These are phyloP conservation scores for Stenodema calcarata DNA, from an alignment of 2,888 invertebrate genomes.

Conservation along the genomic window DNA sequence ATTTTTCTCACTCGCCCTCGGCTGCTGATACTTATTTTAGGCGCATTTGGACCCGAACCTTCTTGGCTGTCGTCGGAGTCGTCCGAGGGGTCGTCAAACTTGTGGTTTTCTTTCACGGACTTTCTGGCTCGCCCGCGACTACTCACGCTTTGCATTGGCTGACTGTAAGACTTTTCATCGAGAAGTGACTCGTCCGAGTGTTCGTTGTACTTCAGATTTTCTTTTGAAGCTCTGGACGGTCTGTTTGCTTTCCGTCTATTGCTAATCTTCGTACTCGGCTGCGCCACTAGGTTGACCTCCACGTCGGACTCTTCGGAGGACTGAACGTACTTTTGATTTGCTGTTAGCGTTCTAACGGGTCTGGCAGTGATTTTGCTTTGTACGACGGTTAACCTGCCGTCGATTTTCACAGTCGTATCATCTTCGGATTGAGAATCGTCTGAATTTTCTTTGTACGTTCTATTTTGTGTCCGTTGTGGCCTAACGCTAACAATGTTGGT, in stretches of 20 bases:
- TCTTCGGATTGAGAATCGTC: background rate
- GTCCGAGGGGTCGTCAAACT: conserved; percentile 55
- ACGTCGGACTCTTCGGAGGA: background rate
- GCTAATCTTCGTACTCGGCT: background rate
- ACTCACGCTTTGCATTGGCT: conserved; percentile 49
- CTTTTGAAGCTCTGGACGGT: background rate
- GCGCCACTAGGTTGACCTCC: background rate
- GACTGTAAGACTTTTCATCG: background rate
- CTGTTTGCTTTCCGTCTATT: background rate
- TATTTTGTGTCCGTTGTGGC: background rate
- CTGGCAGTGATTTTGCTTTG: background rate
- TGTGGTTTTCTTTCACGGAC: conserved; percentile 59
- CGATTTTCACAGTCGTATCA: background rate
- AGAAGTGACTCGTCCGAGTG: conserved; percentile 1
- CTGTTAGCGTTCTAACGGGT: background rate
- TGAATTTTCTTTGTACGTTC: conserved; percentile 2
- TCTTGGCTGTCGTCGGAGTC: background rate
- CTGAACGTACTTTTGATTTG: background rate
- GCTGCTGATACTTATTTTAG: conserved; percentile 64
- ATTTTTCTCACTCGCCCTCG: conserved; percentile 84
- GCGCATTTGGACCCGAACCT: background rate
- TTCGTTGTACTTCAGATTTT: conserved; percentile 1
- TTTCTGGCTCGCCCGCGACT: conserved; percentile 55
- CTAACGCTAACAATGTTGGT: background rate
- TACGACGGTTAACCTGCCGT: background rate